Evolutionary conservation across 2,797 vertebrate species (phyloP).

Genomic region (Coracias cyanogaster): DNA sequence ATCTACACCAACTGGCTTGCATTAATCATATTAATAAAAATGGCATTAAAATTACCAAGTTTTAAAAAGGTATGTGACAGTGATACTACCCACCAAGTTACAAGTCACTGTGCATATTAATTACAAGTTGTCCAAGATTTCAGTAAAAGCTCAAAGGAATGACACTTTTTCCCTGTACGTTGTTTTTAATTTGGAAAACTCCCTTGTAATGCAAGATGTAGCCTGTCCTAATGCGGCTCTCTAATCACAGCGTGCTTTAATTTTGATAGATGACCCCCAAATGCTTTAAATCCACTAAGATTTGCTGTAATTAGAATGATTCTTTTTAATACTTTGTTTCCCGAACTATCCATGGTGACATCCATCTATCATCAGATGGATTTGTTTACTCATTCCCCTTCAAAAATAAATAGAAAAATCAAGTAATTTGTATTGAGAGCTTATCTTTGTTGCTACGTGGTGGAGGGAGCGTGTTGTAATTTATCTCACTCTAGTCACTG

Average conservation of each 20-base stretch:
- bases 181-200: slow-evolving; percentile 62
- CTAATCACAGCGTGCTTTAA: slow-evolving; percentile 49
- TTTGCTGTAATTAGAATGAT: slow-evolving; percentile 36
- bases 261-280: slow-evolving; percentile 66
- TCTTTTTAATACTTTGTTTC: slow-evolving; percentile 35
- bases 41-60: slow-evolving; percentile 63
- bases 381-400: slow-evolving; percentile 53
- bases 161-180: neutral
- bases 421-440: slow-evolving; percentile 14
- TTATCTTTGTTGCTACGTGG: neutral
- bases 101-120: slow-evolving; percentile 61
- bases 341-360: slow-evolving; percentile 17
- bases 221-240: neutral
- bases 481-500: neutral
- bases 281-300: slow-evolving; percentile 49
- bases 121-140: slow-evolving; percentile 47
- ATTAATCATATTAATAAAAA: slow-evolving; percentile 76
- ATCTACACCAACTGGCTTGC: slow-evolving; percentile 27
- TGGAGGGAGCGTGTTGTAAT: neutral
- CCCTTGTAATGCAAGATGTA: slow-evolving; percentile 10
- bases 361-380: slow-evolving; percentile 17
- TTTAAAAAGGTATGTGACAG: slow-evolving; percentile 39
- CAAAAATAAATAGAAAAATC: neutral
- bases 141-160: slow-evolving; percentile 53
- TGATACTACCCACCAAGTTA: slow-evolving; percentile 46